Conservation (phyloP, 2,113 vertebrate genomes). For the Promerops cafer region DNA sequence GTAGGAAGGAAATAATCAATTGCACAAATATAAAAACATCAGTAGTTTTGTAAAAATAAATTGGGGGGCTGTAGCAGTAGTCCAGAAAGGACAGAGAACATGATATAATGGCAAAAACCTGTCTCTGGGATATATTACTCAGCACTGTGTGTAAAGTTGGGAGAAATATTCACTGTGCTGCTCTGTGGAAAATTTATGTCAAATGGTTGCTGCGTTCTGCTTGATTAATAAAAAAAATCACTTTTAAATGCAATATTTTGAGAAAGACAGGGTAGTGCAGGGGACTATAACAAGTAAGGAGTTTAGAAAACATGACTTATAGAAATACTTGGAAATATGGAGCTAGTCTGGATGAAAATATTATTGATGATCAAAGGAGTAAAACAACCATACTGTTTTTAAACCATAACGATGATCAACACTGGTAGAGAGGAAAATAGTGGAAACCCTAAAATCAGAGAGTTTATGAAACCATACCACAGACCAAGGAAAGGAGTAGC, state of each 20-base stretch:
- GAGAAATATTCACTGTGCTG: not conserved
- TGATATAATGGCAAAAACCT: not conserved
- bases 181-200: not conserved
- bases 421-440: not conserved
- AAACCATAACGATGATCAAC: not conserved
- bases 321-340: not conserved
- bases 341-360: not conserved
- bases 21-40: not conserved
- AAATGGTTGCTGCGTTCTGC: not conserved
- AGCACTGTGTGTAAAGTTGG: not conserved
- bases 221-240: not conserved
- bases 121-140: not conserved
- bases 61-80: not conserved
- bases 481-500: not conserved
- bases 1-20: not conserved
- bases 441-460: not conserved
- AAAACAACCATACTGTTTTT: not conserved
- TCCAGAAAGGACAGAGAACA: not conserved
- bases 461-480: not conserved
- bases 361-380: not conserved
- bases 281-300: not conserved
- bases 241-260: not conserved
- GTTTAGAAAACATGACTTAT: not conserved
- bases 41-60: not conserved
- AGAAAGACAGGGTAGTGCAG: not conserved